Conservation (phyloP, 2,797 vertebrate species). For the Rhinatrema bivittatum region DNA sequence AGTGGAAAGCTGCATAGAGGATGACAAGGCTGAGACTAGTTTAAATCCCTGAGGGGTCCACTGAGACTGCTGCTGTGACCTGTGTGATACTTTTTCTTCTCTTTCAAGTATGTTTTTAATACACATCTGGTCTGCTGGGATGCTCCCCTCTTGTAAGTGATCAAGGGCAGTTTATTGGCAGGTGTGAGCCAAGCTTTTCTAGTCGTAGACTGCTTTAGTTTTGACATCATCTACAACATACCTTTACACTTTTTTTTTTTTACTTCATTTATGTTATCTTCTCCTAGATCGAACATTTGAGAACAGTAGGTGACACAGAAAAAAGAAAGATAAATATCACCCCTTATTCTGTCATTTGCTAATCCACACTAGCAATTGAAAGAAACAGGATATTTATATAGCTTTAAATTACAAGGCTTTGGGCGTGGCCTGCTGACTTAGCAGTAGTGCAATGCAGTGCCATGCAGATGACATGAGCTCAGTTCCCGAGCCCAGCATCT, state of each 20-base stretch:
- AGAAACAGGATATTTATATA: no score
- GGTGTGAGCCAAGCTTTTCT: conserved; percentile 66
- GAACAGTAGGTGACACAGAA: not conserved
- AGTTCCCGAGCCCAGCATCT: no score
- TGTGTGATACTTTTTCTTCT: conserved; percentile 86
- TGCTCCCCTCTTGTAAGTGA: conserved; percentile 73
- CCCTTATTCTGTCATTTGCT: not conserved
- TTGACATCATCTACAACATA: conserved; percentile 60
- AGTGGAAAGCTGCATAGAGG: conserved; percentile 80
- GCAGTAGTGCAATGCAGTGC: no score
- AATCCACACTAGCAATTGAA: not conserved
- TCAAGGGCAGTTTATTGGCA: conserved; percentile 86
- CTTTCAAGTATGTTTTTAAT: conserved; percentile 89
- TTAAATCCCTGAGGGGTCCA: conserved; percentile 77
- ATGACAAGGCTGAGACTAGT: conserved; percentile 94
- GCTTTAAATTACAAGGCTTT: no score
- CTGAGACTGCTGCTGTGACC: conserved; percentile 83
- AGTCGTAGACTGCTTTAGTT: conserved; percentile 58
- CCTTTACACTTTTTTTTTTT: conserved; percentile 54
- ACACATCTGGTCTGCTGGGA: conserved; percentile 62
- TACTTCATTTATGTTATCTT: conserved; percentile 40
- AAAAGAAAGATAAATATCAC: not conserved
- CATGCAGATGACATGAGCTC: no score
- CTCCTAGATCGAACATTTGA: no score
- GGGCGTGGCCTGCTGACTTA: no score